Base-by-base conservation (phyloP, 2,113 vertebrate genomes). In the Microtus pennsylvanicus region DNA sequence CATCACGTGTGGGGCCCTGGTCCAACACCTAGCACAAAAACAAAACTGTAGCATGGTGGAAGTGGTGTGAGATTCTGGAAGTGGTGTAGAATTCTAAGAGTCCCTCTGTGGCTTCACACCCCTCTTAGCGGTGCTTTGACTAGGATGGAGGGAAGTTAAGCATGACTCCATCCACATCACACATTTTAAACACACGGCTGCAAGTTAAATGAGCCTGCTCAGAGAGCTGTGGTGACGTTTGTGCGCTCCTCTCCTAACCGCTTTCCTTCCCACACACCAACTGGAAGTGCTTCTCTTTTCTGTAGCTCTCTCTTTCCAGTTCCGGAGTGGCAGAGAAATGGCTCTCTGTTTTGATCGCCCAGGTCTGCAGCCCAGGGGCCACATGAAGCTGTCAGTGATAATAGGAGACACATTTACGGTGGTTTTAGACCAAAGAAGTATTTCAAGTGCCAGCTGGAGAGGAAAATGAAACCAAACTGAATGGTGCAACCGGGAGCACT, bases 391-490 rank as follows among this genome's bases (percentile, higher is more conserved):
- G 88, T 70, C 38, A 13, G 52, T 58, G 77, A 50, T 65, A 33
- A 13, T 35, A 35, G 35, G 24, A 88, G 85, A 75, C 6, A 24
- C 33, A 61, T 67, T 81, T 52, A 87, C 0, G 77, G 65, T 65
- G 83, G 35, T 87, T 72, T 95, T 94, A 91, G 50, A 67, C 55
- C 70, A 45, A 45, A 92, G 52, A 70, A 55, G 61, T 65, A n/a
- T 89, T 93, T 93, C 83, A 67, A 4, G 77, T 85, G 88, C 38
- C 24, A 35, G 70, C 38, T 69, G n/a, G 65, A 67, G 8, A 95
- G 72, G 88, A 91, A 94, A 91, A 69, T 42, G 52, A 97, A 91
- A 92, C 90, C 58, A 90, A 35, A 55, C 16, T 83, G 94, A 74
- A 50, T 63, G 42, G 65, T 21, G 47, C 52, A 28, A 21, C 0